phyloP scores from a whole-genome alignment of 2,113 vertebrate genomes.

The Halcyon malimbica region DNA sequence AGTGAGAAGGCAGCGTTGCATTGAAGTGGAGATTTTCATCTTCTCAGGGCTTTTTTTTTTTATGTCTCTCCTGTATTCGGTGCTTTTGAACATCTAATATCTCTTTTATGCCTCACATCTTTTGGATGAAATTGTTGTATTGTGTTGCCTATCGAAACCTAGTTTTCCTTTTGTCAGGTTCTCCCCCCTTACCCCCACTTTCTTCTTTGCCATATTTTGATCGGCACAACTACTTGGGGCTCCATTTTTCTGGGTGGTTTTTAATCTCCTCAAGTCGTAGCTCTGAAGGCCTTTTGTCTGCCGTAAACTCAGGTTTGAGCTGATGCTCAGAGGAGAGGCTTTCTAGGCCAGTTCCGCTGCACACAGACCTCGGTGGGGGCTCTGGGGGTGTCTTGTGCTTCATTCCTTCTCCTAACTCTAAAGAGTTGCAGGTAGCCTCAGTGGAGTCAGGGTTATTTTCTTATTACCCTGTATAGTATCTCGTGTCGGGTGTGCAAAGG shows the following conservation, averaged over 20 bases:
- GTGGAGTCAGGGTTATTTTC: not conserved
- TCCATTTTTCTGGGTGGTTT: slow-evolving; percentile 63
- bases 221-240: slow-evolving; percentile 40
- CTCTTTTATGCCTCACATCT: slow-evolving; percentile 74
- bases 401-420: not conserved
- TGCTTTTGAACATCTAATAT: slow-evolving; percentile 78
- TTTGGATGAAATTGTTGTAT: slow-evolving; percentile 71
- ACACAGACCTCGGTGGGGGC: not conserved
- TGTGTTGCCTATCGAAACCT: slow-evolving; percentile 71
- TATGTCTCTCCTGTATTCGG: slow-evolving; percentile 59
- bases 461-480: not conserved
- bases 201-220: slow-evolving; percentile 70
- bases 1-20: slow-evolving; percentile 60
- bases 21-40: slow-evolving; percentile 73
- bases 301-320: slow-evolving; percentile 24
- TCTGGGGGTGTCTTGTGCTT: not conserved
- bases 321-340: not conserved
- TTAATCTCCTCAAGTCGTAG: slow-evolving; percentile 64
- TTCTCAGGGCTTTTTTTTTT: slow-evolving; percentile 49
- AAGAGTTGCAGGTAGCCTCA: not conserved
- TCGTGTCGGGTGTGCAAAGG: not conserved
- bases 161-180: slow-evolving; percentile 73
- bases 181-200: slow-evolving; percentile 46
- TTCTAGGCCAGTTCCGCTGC: slow-evolving; percentile 2
- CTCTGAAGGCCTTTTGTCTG: slow-evolving; percentile 42